Evolutionary conservation across 2,113 vertebrate species (phyloP).

Genomic region (Cyphomyrus plagiostoma): DNA sequence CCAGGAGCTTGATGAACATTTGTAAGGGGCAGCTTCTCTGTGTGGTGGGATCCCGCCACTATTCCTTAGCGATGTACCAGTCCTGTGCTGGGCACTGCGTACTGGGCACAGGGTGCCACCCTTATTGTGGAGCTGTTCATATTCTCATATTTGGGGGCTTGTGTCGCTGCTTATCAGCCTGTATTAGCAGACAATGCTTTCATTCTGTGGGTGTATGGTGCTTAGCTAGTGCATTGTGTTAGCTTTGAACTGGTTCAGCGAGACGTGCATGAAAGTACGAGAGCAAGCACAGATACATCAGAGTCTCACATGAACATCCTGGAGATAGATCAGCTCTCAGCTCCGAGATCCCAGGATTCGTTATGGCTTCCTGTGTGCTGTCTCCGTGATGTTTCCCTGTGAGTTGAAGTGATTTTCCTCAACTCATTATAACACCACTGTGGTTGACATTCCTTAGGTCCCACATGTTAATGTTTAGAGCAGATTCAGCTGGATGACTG

Average conservation of each 20-base stretch:
- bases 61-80: not conserved
- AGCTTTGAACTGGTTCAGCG: not conserved
- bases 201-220: not conserved
- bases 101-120: not conserved
- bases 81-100: not conserved
- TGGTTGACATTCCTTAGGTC: not conserved
- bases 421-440: not conserved
- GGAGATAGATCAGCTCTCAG: not conserved
- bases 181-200: not conserved
- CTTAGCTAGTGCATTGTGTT: not conserved
- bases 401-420: not conserved
- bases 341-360: not conserved
- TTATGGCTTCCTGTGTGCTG: not conserved
- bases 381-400: not conserved
- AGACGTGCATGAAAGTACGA: not conserved
- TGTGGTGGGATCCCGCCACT: not conserved
- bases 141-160: not conserved
- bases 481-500: not conserved
- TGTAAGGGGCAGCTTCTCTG: not conserved
- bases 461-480: not conserved
- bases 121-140: not conserved
- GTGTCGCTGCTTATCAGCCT: not conserved
- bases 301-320: not conserved
- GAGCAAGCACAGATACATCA: not conserved
- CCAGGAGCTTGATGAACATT: not conserved